Percentiles rank a stretch among this genome's conserved stretches.
Conservation (phyloP, 2,113 vertebrate species). For the Chascanopsetta lugubris region DNA sequence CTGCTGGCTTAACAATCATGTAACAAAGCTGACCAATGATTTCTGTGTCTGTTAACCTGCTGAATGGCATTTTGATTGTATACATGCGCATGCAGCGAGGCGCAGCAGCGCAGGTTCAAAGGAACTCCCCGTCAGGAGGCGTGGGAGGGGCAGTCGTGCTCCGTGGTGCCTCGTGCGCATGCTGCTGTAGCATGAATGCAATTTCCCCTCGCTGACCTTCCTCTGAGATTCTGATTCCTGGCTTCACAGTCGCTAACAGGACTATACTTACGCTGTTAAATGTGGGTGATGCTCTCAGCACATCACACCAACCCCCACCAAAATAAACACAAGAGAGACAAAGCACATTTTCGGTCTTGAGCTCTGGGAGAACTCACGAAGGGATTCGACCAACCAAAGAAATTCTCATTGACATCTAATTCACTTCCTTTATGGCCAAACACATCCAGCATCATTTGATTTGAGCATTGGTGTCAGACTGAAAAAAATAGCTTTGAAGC, state of each 20-base stretch:
- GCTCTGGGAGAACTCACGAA: constrained; percentile 24
- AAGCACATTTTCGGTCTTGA: constrained; percentile 27
- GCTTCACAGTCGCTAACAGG: constrained; percentile 27
- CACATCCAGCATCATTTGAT: not conserved
- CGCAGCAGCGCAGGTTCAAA: constrained; percentile 54
- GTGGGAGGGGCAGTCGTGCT: constrained; percentile 54
- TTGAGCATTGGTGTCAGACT: constrained; percentile 1
- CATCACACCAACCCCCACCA: constrained; percentile 8
- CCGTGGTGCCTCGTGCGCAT: constrained; percentile 47
- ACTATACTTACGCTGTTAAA: constrained; percentile 65
- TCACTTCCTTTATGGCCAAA: constrained; percentile 16
- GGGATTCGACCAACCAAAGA: constrained; percentile 36
- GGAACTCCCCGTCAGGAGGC: constrained; percentile 53
- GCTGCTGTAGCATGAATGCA: constrained; percentile 66
- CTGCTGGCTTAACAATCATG: constrained; percentile 70
- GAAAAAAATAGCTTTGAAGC: constrained; percentile 14
- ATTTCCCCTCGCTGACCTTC: constrained; percentile 61
- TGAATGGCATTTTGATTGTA: constrained; percentile 59
- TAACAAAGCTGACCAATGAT: constrained; percentile 69
- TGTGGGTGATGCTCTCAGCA: constrained; percentile 46
- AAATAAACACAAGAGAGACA: not conserved
- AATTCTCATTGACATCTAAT: constrained; percentile 31
- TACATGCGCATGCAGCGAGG: constrained; percentile 11
- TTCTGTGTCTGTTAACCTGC: constrained; percentile 56
- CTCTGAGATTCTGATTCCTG: constrained; percentile 38